These are phyloP conservation scores for Gallinago undulata DNA, from an alignment of 2,113 vertebrate genomes.

Conservation along the genomic window DNA sequence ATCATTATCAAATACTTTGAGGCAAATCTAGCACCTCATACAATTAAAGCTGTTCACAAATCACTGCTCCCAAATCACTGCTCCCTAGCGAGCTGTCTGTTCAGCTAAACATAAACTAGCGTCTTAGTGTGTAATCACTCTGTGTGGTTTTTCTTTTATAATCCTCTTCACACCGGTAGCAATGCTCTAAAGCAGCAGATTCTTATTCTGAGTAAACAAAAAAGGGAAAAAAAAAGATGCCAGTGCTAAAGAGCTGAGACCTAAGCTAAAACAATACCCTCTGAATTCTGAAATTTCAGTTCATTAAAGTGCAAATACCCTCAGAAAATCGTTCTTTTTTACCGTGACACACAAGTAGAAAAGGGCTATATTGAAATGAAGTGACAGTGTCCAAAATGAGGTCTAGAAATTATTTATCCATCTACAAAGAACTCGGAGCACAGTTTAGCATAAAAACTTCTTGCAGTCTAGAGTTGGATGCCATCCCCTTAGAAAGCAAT, in stretches of 20 bases:
- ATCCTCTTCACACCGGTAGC: background rate
- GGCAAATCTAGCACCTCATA: background rate
- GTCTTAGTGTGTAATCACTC: background rate
- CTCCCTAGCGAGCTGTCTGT: conserved; percentile 20
- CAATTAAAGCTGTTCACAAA: conserved; percentile 37
- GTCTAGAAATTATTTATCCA: background rate
- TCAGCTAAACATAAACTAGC: conserved; percentile 13
- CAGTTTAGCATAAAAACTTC: background rate
- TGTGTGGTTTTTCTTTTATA: conserved; percentile 14
- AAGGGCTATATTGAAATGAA: background rate
- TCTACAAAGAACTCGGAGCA: background rate
- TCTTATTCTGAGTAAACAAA: background rate
- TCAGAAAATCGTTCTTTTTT: background rate
- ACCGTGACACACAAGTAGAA: background rate
- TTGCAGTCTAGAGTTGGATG: background rate
- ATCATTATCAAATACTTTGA: conserved; percentile 1
- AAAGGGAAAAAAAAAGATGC: background rate
- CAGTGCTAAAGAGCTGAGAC: background rate
- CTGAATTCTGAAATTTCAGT: background rate
- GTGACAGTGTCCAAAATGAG: background rate
- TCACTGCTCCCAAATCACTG: conserved; percentile 30
- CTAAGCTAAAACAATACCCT: background rate
- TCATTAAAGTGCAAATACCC: background rate
- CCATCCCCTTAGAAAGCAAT: background rate
- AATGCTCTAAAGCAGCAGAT: conserved; percentile 6